A percentile compares a stretch with the other conserved stretches of the same genome.
Conservation (phyloP, 2,797 vertebrate genomes). For the Eulemur rubriventer region DNA sequence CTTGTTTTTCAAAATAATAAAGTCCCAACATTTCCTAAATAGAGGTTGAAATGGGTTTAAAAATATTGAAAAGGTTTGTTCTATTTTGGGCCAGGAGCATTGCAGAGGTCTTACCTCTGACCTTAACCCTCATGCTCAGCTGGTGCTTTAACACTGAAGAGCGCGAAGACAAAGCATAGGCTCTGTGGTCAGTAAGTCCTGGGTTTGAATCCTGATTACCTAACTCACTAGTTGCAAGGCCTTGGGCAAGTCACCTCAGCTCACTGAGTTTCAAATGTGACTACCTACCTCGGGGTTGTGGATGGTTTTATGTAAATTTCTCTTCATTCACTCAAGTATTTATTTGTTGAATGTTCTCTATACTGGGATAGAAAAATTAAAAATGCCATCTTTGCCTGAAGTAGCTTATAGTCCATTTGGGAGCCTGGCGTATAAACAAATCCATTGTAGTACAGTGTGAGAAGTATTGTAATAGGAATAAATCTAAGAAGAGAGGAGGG, state of each 20-base stretch:
- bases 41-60: slow-evolving; percentile 36
- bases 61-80: slow-evolving; percentile 8
- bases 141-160: neutral
- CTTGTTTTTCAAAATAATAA: slow-evolving; percentile 41
- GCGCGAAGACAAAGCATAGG: neutral
- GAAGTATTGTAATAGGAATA: neutral
- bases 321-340: slow-evolving; percentile 16
- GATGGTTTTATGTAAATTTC: neutral
- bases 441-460: neutral
- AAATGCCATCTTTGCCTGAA: slow-evolving; percentile 6
- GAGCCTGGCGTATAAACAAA: slow-evolving; percentile 24
- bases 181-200: neutral
- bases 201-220: slow-evolving; percentile 38
- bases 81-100: neutral
- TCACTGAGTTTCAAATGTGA: neutral
- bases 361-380: neutral
- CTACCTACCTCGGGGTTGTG: neutral
- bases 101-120: neutral
- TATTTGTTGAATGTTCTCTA: slow-evolving; percentile 27
- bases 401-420: neutral
- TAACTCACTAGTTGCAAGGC: neutral
- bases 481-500: neutral
- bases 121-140: neutral
- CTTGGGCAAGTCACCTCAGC: slow-evolving; percentile 30
- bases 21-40: neutral